Evolutionary conservation across 2,113 vertebrate genomes (phyloP), one percentile per base, ranked within the genome.

Genomic region (Gila orcuttii): DNA sequence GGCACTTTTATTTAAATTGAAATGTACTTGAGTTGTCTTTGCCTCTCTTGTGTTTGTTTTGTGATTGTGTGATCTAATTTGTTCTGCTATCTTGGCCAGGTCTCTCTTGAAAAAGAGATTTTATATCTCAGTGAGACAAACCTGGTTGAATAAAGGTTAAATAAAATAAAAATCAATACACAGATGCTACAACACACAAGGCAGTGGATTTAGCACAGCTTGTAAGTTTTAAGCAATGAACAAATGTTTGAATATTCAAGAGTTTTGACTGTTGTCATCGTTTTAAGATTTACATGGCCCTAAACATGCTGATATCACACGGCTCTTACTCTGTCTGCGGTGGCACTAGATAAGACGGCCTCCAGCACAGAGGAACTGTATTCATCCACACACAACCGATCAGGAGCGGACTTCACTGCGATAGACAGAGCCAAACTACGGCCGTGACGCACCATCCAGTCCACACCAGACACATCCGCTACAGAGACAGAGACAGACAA

Each of bases 371-470:
- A 94, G 2, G 62, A 91, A 31, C 92, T 92, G 89, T 97, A 98
- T 23, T 93, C 97, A 69, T 96, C 95, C 15, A 85, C 88, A 15
- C 96, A 97, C n/a, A 99, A 94, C 92, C 93, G 95, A 88, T 92
- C 87, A 0, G 98, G 95, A 77, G 96, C 95, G 73, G 94, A 96
- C 0, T 95, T 97, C 55, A 99, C 95, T 2, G 97, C 96, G 75
- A 97, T 96, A 0, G 97, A 96, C 52, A 99, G 94, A 0, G 98
- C 97, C 92, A 99, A 88, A 93, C 97, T 98, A 3, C 98, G 96
- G 3, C 98, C 98, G 0, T 99, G 98, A 83, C 98, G 96, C 90
- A 99, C 97, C 98, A 99, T 99, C 98, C 98, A 99, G 94, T 99
- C 98, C 10, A 99, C 96, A 68, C 97, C 98, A 0, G 97, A 98